phyloP scores from a whole-genome alignment of 2,888 invertebrate species.

The Hydroisotoma schaefferi region DNA sequence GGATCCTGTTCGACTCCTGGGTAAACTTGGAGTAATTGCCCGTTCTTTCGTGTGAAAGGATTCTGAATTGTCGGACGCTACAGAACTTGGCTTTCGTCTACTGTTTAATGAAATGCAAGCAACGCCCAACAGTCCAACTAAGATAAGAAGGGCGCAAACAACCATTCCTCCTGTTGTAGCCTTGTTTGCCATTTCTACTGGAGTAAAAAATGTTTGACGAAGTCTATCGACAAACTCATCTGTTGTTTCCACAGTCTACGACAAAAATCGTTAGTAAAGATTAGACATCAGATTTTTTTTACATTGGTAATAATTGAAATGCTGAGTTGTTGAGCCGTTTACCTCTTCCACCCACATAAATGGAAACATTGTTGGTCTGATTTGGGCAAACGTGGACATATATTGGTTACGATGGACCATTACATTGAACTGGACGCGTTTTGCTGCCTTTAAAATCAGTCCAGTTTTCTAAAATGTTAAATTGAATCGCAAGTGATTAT shows the following conservation, averaged over 20 bases:
- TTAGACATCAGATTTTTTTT: background rate
- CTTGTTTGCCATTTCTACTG: slow-evolving; percentile 39
- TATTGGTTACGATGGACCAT: slow-evolving; percentile 71
- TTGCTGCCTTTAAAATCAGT: slow-evolving; percentile 42
- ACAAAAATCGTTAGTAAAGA: background rate
- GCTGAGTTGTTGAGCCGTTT: slow-evolving; percentile 37
- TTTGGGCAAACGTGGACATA: slow-evolving; percentile 68
- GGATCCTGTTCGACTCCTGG: slow-evolving; percentile 10
- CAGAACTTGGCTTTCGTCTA: slow-evolving; percentile 23
- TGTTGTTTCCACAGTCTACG: slow-evolving; percentile 26
- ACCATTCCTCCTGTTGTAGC: slow-evolving; percentile 40
- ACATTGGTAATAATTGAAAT: no score
- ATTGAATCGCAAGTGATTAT: no score
- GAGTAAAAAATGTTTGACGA: slow-evolving; percentile 36
- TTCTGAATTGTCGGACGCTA: slow-evolving; percentile 35
- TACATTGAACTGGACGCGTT: slow-evolving; percentile 72
- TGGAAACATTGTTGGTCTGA: slow-evolving; percentile 76
- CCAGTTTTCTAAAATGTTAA: slow-evolving; percentile 42
- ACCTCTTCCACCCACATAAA: slow-evolving; percentile 88
- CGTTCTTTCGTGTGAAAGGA: slow-evolving; percentile 29
- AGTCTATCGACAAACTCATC: slow-evolving; percentile 36
- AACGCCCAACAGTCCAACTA: slow-evolving; percentile 37
- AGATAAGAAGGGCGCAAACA: slow-evolving; percentile 29
- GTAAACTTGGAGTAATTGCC: slow-evolving; percentile 1
- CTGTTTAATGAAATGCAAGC: slow-evolving; percentile 17